Evolutionary conservation across 2,888 invertebrate species (phyloP).

Genomic region (Erpobdella octoculata): DNA sequence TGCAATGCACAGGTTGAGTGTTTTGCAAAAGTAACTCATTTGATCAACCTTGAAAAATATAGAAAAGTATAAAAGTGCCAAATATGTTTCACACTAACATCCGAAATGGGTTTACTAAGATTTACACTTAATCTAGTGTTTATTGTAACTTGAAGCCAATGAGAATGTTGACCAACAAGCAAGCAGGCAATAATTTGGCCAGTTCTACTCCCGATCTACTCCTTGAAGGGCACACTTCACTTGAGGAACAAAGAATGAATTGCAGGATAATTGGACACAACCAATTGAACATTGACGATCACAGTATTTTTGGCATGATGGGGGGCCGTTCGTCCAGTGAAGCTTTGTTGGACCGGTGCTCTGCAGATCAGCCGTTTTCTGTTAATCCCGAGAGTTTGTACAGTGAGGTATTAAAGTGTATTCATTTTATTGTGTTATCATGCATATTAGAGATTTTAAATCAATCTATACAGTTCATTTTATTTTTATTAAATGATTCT

Average conservation of each 20-base stretch:
- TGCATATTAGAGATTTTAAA: background rate
- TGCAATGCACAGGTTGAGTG: too few relatives aligned
- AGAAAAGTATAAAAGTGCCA: too few relatives aligned
- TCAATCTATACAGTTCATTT: background rate
- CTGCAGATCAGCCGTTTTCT: background rate
- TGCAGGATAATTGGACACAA: too few relatives aligned
- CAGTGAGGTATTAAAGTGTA: constrained; percentile 5
- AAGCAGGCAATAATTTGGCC: background rate
- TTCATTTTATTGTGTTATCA: too few relatives aligned
- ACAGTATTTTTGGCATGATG: background rate
- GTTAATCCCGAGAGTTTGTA: background rate
- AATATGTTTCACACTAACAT: too few relatives aligned
- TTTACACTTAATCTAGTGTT: too few relatives aligned
- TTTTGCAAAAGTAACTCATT: too few relatives aligned
- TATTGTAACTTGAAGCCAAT: background rate
- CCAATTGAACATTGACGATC: background rate
- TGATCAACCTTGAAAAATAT: too few relatives aligned
- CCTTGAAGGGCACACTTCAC: background rate
- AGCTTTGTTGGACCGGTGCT: background rate
- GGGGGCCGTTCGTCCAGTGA: background rate
- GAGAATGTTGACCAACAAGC: background rate
- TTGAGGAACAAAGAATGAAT: background rate
- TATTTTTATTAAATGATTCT: background rate
- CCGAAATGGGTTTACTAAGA: too few relatives aligned
- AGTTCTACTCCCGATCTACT: background rate